A percentile compares a stretch with the other conserved stretches of the same genome.
These are phyloP conservation scores for Gambusia affinis DNA, from an alignment of 2,113 vertebrate species.

Conservation along the genomic window DNA sequence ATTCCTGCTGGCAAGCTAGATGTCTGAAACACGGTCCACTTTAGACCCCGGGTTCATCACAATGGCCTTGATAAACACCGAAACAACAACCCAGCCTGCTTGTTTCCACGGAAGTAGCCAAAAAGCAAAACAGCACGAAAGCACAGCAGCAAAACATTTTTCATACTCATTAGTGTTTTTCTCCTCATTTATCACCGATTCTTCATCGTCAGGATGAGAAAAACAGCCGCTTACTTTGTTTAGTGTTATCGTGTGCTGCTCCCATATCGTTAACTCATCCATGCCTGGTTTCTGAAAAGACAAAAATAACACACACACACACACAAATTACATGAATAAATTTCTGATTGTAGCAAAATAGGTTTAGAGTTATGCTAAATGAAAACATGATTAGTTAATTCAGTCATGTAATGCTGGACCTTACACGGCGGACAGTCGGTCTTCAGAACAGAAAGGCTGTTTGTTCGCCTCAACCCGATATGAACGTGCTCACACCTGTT, in stretches of 20 bases:
- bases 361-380: neutral
- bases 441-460: conserved; percentile 12
- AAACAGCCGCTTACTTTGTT: conserved; percentile 81
- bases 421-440: conserved; percentile 40
- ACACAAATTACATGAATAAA: neutral
- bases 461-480: conserved; percentile 45
- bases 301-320: neutral
- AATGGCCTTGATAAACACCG: conserved; percentile 5
- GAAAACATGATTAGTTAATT: neutral
- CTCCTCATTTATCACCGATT: neutral
- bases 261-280: conserved; percentile 97
- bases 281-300: conserved; percentile 81
- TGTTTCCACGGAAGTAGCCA: conserved; percentile 1
- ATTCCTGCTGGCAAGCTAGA: conserved; percentile 62
- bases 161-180: neutral
- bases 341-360: neutral
- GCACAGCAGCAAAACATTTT: neutral
- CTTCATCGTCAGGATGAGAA: neutral
- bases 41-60: neutral
- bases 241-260: conserved; percentile 91
- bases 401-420: neutral
- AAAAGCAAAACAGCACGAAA: neutral
- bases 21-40: conserved; percentile 1
- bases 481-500: conserved; percentile 74
- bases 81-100: neutral